A percentile compares a stretch with the other conserved stretches of the same genome.
Evolutionary conservation across 2,797 vertebrate genomes (phyloP).

Genomic region (Platalea minor): DNA sequence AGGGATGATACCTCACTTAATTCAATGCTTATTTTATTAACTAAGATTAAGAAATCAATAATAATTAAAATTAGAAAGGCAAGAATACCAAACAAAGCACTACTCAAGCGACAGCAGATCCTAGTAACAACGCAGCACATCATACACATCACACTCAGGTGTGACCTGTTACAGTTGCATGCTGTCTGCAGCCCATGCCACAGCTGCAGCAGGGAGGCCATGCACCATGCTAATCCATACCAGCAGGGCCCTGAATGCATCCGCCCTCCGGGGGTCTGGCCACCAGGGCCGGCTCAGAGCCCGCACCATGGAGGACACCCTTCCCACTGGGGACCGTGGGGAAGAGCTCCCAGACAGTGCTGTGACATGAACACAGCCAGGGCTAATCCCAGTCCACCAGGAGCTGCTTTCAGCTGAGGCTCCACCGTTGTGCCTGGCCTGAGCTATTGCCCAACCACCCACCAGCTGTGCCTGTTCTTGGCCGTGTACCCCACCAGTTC

Average conservation of each 20-base stretch:
- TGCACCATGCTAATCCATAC: too few relatives aligned
- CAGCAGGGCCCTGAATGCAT: background rate
- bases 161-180: background rate
- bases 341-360: background rate
- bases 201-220: background rate
- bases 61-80: background rate
- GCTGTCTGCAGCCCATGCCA: background rate
- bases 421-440: background rate
- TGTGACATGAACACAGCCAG: background rate
- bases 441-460: too few relatives aligned
- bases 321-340: background rate
- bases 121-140: background rate
- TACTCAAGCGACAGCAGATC: background rate
- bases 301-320: background rate
- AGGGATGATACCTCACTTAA: background rate
- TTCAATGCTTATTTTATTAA: background rate
- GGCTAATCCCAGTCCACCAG: background rate
- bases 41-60: background rate
- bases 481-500: background rate
- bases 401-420: background rate
- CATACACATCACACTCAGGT: background rate
- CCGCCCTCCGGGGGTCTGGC: background rate
- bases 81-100: background rate
- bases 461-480: background rate
- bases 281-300: background rate